These are phyloP conservation scores for Seriola quinqueradiata DNA, from an alignment of 2,113 vertebrate species.

Conservation along the genomic window DNA sequence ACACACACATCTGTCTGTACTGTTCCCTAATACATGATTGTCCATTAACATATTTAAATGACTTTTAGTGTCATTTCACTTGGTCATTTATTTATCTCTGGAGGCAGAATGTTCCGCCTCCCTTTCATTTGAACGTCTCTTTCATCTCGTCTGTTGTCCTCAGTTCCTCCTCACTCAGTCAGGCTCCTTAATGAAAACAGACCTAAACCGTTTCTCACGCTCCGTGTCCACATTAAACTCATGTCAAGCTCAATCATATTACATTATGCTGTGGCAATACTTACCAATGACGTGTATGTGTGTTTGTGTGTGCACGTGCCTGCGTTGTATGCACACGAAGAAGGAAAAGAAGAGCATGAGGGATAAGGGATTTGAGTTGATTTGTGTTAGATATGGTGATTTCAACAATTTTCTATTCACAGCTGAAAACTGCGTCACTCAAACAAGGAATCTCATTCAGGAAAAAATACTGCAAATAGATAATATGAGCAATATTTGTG, in stretches of 20 bases:
- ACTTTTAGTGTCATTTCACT: slow-evolving; percentile 8
- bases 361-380: slow-evolving; percentile 22
- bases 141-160: slow-evolving; percentile 28
- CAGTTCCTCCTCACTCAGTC: slow-evolving; percentile 29
- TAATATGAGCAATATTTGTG: slow-evolving; percentile 25
- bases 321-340: slow-evolving; percentile 8
- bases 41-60: slow-evolving; percentile 15
- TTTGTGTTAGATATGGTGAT: slow-evolving; percentile 9
- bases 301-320: not conserved
- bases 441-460: slow-evolving; percentile 26
- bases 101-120: not conserved
- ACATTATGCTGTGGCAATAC: slow-evolving; percentile 26
- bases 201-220: slow-evolving; percentile 37
- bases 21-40: not conserved
- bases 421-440: slow-evolving; percentile 34
- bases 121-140: slow-evolving; percentile 7
- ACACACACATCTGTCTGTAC: not conserved
- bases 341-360: not conserved
- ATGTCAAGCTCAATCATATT: slow-evolving; percentile 47
- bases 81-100: slow-evolving; percentile 13
- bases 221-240: slow-evolving; percentile 45
- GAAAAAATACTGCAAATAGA: slow-evolving; percentile 20
- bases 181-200: slow-evolving; percentile 47
- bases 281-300: slow-evolving; percentile 1
- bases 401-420: slow-evolving; percentile 42